phyloP scores from a whole-genome alignment of 1,140 invertebrate genomes.

The Ctenoplectra terminalis region DNA sequence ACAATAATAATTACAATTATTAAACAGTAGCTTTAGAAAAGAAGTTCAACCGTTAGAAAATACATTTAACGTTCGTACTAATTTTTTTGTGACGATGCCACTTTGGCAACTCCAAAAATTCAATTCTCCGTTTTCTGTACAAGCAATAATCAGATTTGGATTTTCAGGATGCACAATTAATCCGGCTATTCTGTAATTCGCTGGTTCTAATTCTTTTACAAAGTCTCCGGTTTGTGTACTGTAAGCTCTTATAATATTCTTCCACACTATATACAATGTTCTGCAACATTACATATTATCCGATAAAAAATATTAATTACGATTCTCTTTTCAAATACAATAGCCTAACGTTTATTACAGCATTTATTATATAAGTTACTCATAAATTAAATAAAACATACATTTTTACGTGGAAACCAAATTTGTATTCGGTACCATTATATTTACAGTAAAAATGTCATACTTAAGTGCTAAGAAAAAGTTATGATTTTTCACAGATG shows the following conservation, averaged over 20 bases:
- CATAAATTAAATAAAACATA: not conserved
- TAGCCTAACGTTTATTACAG: not conserved
- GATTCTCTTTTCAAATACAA: not conserved
- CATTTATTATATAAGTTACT: not conserved
- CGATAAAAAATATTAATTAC: not conserved
- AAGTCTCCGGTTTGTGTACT: constrained; percentile 84
- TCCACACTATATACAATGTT: constrained; percentile 84
- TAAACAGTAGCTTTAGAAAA: not conserved
- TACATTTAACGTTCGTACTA: constrained; percentile 76
- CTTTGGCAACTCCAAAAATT: constrained; percentile 84
- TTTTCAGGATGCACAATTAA: constrained; percentile 80
- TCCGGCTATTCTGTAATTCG: constrained; percentile 81
- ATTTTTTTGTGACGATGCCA: constrained; percentile 80
- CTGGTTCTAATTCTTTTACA: constrained; percentile 82
- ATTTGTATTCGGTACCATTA: not conserved
- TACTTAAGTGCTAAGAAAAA: no score
- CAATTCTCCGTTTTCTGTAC: constrained; percentile 83
- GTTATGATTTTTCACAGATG: no score
- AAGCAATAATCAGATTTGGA: constrained; percentile 82
- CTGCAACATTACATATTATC: constrained; percentile 76
- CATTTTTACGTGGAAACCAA: not conserved
- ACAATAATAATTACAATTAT: constrained; percentile 30
- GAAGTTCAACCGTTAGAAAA: constrained; percentile 12
- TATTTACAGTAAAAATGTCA: not conserved
- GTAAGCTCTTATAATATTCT: constrained; percentile 84